A percentile compares a stretch with the other conserved stretches of the same genome.
Conservation (phyloP, 2,797 vertebrate species). For the Tokudaia tokunoshimensis region DNA sequence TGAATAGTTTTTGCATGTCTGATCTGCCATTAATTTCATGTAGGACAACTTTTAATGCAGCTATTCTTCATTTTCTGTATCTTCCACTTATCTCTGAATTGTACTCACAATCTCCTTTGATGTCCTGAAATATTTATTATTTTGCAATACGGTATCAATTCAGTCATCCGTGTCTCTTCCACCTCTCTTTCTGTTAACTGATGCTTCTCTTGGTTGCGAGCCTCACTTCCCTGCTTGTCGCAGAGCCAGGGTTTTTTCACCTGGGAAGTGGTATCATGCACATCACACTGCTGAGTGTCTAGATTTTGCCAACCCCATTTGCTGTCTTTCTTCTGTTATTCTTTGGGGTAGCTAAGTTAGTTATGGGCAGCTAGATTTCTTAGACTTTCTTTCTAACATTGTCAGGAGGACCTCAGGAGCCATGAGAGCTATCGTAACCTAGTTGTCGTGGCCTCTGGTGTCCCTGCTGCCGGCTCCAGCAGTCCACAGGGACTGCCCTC, state of each 20-base stretch:
- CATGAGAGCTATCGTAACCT: background rate
- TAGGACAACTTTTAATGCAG: background rate
- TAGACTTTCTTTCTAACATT: background rate
- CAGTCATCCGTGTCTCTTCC: background rate
- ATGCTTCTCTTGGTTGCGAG: background rate
- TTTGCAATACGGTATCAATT: background rate
- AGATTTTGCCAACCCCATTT: background rate
- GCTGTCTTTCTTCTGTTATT: background rate
- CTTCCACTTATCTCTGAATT: conserved; percentile 6
- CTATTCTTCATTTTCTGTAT: background rate
- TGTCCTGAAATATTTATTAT: conserved; percentile 41
- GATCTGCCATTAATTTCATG: background rate
- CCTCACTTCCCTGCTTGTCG: background rate
- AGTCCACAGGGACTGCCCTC: background rate
- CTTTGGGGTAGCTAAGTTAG: background rate
- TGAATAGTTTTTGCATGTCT: background rate
- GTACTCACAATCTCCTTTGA: background rate
- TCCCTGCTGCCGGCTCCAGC: background rate
- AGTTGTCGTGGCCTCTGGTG: background rate
- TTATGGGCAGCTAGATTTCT: background rate
- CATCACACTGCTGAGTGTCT: background rate
- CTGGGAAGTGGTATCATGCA: background rate
- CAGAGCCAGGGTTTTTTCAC: background rate
- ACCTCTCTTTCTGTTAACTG: background rate
- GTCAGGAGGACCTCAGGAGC: background rate